Evolutionary conservation across 2,888 invertebrate species (phyloP), one percentile per base, ranked within the genome.

Genomic region (Allygus modestus): DNA sequence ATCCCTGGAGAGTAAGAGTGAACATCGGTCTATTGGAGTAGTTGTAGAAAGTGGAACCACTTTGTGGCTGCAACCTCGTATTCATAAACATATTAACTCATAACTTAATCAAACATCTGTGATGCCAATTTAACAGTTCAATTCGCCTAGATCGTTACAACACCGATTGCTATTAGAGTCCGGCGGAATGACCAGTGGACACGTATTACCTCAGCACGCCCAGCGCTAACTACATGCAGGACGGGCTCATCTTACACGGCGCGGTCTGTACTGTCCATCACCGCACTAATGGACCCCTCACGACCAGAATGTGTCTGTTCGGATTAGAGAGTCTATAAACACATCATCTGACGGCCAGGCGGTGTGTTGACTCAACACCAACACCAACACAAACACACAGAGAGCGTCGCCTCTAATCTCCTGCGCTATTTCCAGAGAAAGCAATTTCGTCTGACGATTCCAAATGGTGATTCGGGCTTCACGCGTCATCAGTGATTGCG

Each of bases 271-370:
- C 20, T 54, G 54, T 23, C 23, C 54, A 23, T 54, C 54, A 54
- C 54, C 4, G 17, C 54, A 54, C 54, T 65, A 65, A 65, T 65
- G 65, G 26, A 28, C 28, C 28, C 31, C 65, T 65, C 65, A 65
- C 58, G 65, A 65, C 65, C 31, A 2, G 65, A 4, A 15, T 65
- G 65, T 65, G 65, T 65, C 65, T 31, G 65, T 65, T 65, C 31
- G 17, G 65, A 65, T 65, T 65, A 65, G 65, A 65, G 65, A 65
- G 65, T 65, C 31, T 17, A 65, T 65, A 65, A 65, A 65, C 65
- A 65, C 65, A 12, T 65, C 65, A 65, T 5, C 65, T 65, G 65
- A 65, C 65, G 65, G 58, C 26, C 26, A n/a, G n/a, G n/a, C n/a
- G n/a, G 17, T 4, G 26, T 7, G 23, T 23, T 1, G 20, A 58